Conservation (phyloP, 1,140 invertebrate genomes). For the Meloidogyne exigua region DNA sequence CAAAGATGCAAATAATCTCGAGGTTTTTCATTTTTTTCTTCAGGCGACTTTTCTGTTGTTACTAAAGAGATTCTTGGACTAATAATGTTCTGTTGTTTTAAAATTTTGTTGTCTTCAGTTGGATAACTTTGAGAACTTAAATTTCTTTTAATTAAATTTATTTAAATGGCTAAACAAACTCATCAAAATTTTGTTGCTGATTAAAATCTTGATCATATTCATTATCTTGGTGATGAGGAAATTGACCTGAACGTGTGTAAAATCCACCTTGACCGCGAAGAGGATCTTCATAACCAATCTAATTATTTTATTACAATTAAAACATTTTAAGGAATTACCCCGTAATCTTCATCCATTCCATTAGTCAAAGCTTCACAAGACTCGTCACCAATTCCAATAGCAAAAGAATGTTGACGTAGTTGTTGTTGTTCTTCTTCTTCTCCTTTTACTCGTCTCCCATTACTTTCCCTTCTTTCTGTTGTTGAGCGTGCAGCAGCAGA, state of each 20-base stretch:
- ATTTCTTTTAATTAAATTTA: not conserved
- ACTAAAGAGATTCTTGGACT: not conserved
- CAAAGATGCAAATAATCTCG: constrained; percentile 48
- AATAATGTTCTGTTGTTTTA: not conserved
- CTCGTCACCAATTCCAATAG: not conserved
- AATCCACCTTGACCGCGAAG: constrained; percentile 9
- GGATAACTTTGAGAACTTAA: constrained; percentile 3
- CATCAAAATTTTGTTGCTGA: constrained; percentile 19
- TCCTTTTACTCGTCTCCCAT: not conserved
- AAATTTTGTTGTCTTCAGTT: not conserved
- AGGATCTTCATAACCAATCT: constrained; percentile 26
- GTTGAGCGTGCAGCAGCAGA: not conserved
- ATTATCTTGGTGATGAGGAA: not conserved
- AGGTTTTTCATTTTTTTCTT: not conserved
- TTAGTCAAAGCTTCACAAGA: constrained; percentile 4
- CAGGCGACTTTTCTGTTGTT: not conserved
- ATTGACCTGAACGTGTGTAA: not conserved
- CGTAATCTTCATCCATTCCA: constrained; percentile 26
- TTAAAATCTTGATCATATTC: constrained; percentile 6
- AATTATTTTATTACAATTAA: not conserved
- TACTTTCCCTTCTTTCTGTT: not conserved
- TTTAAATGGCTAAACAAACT: not conserved
- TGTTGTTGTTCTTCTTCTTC: not conserved
- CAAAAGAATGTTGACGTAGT: not conserved
- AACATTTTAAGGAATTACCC: constrained; percentile 8